phyloP scores from a whole-genome alignment of 2,888 invertebrate species.

The Carterocephalus palaemon region DNA sequence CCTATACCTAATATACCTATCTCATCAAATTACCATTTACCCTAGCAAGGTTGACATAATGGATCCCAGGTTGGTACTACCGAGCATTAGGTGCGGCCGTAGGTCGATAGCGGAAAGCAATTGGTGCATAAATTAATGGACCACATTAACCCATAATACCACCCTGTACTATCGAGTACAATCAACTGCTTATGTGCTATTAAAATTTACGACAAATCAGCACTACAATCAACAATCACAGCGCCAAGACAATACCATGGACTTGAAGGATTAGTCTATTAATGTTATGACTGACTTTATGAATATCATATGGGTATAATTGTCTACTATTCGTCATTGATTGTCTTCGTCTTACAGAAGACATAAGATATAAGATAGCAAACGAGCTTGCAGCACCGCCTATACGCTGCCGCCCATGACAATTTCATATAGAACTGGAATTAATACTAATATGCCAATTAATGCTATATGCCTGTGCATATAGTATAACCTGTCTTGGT shows the following conservation, averaged over 20 bases:
- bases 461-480: no score
- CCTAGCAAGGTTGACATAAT: constrained; percentile 10
- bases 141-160: constrained; percentile 22
- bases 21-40: constrained; percentile 6
- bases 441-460: no score
- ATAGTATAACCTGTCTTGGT: no score
- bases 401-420: no score
- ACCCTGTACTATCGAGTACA: constrained; percentile 5
- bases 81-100: constrained; percentile 16
- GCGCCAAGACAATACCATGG: constrained; percentile 12
- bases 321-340: no score
- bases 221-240: constrained; percentile 13
- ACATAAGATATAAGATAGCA: no score
- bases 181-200: constrained; percentile 21
- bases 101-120: constrained; percentile 19
- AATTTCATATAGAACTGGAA: no score
- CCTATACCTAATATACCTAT: no score
- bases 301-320: no score
- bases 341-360: no score
- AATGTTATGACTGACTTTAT: no score
- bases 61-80: constrained; percentile 11
- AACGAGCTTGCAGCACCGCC: no score
- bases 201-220: constrained; percentile 25
- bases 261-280: constrained; percentile 13
- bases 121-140: constrained; percentile 24